These are phyloP conservation scores for Tyria jacobaeae DNA, from an alignment of 2,888 invertebrate genomes.

Conservation along the genomic window DNA sequence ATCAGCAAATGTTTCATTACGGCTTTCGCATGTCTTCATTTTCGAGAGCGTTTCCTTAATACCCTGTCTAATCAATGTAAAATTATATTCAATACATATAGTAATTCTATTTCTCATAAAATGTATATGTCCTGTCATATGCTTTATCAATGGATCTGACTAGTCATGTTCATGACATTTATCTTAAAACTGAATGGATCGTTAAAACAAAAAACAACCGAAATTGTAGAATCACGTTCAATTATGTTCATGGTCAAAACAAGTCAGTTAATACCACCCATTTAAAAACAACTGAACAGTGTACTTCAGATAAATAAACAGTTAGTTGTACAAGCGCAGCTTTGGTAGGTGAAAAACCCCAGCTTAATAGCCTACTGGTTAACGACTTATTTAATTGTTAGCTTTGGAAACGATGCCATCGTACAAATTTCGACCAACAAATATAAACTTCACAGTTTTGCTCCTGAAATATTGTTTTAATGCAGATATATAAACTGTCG, in stretches of 20 bases:
- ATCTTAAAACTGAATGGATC: neutral
- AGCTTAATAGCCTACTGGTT: neutral
- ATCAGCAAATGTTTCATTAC: too few relatives aligned
- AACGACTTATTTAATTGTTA: neutral
- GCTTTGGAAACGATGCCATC: neutral
- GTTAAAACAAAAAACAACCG: neutral
- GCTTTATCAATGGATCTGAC: neutral
- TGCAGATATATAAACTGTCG: neutral
- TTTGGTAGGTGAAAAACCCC: neutral
- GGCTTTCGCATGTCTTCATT: too few relatives aligned
- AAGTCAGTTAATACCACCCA: neutral
- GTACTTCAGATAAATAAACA: neutral
- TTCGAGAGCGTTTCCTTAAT: too few relatives aligned
- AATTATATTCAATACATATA: too few relatives aligned
- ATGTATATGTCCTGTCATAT: neutral
- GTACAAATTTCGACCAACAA: too few relatives aligned
- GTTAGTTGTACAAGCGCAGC: neutral
- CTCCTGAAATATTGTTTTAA: too few relatives aligned
- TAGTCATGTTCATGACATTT: neutral
- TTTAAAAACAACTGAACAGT: neutral
- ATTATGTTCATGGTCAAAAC: slow-evolving; percentile 1
- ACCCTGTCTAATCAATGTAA: too few relatives aligned
- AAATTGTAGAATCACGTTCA: slow-evolving; percentile 2
- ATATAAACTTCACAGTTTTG: too few relatives aligned
- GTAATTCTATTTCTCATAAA: neutral